These are phyloP conservation scores for Drosophila leontia DNA, from an alignment of 1,140 invertebrate species.

Conservation along the genomic window DNA sequence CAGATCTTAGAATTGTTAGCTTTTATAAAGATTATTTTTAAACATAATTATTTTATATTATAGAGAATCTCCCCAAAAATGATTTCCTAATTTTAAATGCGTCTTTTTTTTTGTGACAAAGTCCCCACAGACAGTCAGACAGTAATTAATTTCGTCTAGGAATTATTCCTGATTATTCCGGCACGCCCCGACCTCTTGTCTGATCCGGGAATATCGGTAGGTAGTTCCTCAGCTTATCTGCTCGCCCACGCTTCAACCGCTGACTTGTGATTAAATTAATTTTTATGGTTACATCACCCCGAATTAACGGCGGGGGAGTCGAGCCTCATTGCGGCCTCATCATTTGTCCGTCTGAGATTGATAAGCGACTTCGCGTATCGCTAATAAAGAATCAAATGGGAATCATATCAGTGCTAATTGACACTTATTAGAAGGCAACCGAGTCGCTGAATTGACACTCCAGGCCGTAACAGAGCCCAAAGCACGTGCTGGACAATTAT, in stretches of 20 bases:
- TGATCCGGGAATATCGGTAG: slow-evolving; percentile 41
- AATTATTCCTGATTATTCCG: slow-evolving; percentile 29
- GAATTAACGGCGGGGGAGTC: slow-evolving; percentile 37
- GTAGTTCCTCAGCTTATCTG: slow-evolving; percentile 22
- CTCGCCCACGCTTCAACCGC: slow-evolving; percentile 43
- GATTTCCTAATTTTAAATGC: slow-evolving; percentile 38
- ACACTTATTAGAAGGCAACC: slow-evolving; percentile 69
- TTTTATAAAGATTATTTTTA: slow-evolving; percentile 14
- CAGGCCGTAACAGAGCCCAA: slow-evolving; percentile 45
- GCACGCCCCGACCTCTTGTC: slow-evolving; percentile 20
- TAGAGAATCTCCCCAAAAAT: slow-evolving; percentile 18
- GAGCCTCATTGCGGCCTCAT: slow-evolving; percentile 9
- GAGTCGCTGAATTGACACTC: slow-evolving; percentile 29
- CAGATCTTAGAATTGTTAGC: background rate
- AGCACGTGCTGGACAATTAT: slow-evolving; percentile 66
- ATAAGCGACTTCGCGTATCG: slow-evolving; percentile 46
- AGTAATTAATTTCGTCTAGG: slow-evolving; percentile 34
- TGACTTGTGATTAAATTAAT: slow-evolving; percentile 55
- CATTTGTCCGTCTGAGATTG: slow-evolving; percentile 46
- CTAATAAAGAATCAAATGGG: slow-evolving; percentile 46
- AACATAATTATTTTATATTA: slow-evolving; percentile 2
- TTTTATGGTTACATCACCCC: slow-evolving; percentile 69
- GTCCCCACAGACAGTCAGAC: slow-evolving; percentile 19
- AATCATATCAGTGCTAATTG: slow-evolving; percentile 70
- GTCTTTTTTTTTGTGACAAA: slow-evolving; percentile 5